Conservation (phyloP, 2,113 vertebrate species). For the Zeus faber region DNA sequence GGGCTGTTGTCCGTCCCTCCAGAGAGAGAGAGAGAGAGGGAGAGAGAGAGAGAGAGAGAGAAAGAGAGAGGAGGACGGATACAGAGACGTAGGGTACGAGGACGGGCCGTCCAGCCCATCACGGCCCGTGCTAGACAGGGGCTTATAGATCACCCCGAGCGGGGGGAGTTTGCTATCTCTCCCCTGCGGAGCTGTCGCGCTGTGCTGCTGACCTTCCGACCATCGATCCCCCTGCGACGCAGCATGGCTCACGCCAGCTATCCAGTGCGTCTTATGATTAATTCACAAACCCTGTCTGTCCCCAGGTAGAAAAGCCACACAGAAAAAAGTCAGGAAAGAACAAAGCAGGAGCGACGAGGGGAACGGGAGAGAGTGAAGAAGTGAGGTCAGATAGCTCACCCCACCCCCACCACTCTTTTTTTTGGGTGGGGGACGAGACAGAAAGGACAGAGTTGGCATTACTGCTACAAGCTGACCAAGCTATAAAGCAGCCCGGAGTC, state of each 20-base stretch:
- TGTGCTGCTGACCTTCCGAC: conserved; percentile 57
- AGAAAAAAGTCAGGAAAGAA: conserved; percentile 42
- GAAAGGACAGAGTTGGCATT: conserved; percentile 41
- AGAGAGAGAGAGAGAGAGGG: too few species aligned
- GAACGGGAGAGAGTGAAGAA: conserved; percentile 38
- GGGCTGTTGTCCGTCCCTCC: too few species aligned
- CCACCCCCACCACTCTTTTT: not conserved
- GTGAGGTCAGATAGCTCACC: conserved; percentile 48
- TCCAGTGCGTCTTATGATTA: conserved; percentile 74
- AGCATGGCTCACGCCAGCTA: conserved; percentile 70
- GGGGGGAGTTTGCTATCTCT: too few species aligned
- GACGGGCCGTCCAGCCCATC: conserved; percentile 43
- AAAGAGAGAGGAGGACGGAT: conserved; percentile 13
- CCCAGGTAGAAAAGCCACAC: conserved; percentile 42
- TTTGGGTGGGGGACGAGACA: conserved; percentile 15
- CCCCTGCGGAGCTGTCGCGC: conserved; percentile 11
- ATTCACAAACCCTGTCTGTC: conserved; percentile 73
- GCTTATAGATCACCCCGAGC: conserved; percentile 71
- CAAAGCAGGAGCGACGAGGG: conserved; percentile 46
- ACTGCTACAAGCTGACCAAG: conserved; percentile 52
- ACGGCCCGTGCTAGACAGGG: conserved; percentile 42
- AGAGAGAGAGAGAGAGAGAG: too few species aligned
- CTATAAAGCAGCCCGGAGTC: conserved; percentile 51
- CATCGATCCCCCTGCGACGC: conserved; percentile 70
- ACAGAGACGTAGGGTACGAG: conserved; percentile 32